Evolutionary conservation across 2,888 invertebrate species (phyloP).

Genomic region (Tipula vernalis): DNA sequence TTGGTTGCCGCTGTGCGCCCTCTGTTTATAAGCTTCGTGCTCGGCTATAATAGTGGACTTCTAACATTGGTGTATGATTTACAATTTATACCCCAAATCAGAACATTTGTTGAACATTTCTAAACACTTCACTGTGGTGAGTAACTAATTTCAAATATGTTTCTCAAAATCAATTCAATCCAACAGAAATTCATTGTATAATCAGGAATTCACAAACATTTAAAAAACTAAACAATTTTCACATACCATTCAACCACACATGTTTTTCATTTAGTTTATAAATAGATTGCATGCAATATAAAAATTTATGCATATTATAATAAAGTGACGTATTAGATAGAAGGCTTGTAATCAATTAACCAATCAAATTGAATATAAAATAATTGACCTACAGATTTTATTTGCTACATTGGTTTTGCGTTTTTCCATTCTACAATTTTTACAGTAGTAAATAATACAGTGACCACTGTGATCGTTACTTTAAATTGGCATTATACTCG

Average conservation of each 20-base stretch:
- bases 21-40: no score
- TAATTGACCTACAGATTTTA: neutral
- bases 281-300: neutral
- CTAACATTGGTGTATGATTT: no score
- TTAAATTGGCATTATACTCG: neutral
- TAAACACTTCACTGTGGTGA: no score
- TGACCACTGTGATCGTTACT: neutral
- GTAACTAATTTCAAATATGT: neutral
- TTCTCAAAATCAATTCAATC: neutral
- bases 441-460: neutral
- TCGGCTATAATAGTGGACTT: no score
- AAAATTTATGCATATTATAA: neutral
- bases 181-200: neutral
- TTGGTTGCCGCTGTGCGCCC: no score
- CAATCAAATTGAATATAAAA: neutral
- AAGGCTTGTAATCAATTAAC: neutral
- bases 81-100: no score
- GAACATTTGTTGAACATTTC: no score
- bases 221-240: neutral
- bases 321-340: neutral
- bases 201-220: neutral
- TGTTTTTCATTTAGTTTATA: neutral
- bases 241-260: neutral
- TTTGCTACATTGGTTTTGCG: neutral
- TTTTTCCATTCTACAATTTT: neutral